Evolutionary conservation across 1,140 invertebrate genomes (phyloP).

Genomic region (Diachasmimorpha longicaudata): DNA sequence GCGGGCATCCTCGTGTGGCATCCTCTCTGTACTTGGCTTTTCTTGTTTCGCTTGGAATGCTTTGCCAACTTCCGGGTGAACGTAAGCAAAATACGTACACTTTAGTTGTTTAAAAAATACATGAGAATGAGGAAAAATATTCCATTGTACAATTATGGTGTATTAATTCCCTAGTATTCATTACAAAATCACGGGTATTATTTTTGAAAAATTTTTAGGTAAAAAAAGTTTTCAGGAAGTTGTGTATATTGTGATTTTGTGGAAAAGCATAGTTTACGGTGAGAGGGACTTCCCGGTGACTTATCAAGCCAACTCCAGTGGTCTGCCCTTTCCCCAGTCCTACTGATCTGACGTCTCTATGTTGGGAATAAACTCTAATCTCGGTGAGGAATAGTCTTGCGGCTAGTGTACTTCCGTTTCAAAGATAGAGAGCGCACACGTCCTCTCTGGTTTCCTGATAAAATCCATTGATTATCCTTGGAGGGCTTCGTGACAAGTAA

Average conservation of each 20-base stretch:
- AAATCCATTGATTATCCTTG: neutral
- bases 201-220: neutral
- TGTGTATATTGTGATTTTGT: neutral
- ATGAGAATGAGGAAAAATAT: neutral
- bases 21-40: conserved; percentile 4
- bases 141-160: neutral
- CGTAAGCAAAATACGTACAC: conserved; percentile 4
- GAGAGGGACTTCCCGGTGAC: neutral
- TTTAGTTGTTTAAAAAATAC: neutral
- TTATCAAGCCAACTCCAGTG: conserved; percentile 1
- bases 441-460: neutral
- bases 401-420: neutral
- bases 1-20: conserved; percentile 5
- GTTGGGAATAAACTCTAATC: neutral
- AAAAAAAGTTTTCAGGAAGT: neutral
- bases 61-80: conserved; percentile 21
- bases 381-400: neutral
- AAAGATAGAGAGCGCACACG: neutral
- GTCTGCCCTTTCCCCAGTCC: neutral
- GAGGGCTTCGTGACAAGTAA: neutral
- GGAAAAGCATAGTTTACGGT: neutral
- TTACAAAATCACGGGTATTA: neutral
- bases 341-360: conserved; percentile 2
- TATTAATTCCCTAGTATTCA: neutral
- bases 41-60: conserved; percentile 35